Evolutionary conservation across 35 echinoderm and acorn worm species (phyloP), one percentile per base, ranked within the genome.

Genomic region (Acanthaster planci): DNA sequence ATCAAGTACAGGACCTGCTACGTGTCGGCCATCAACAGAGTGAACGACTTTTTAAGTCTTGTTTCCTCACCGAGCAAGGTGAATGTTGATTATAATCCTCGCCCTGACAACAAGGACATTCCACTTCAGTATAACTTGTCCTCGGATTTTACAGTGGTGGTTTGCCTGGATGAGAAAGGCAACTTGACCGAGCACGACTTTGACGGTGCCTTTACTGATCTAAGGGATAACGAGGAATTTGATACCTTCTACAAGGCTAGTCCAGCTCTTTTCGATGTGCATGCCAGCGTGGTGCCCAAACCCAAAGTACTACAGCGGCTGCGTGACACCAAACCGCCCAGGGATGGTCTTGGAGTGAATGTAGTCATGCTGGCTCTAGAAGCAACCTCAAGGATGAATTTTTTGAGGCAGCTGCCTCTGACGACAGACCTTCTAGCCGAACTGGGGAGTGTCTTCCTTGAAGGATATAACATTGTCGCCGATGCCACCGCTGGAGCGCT

Each of bases 391-490:
- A 39, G 78, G 35, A 67, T 92, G 44, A 92, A 92, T 55, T 86
- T 87, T 51, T 36, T 92, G 12, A 78, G 90, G 2, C 72, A 92
- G 29, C 79, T 86, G 58, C 90, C 90, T 29, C 81, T 86, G 39
- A 78, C 90, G 0, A 77, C 80, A 30, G 40, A 82, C 18, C 39
- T 82, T n/a, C 60, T 72, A 1, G 55, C 67, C 23, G 77, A 9
- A 21, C 12, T 92, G 5, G 38, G 50, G 19, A 78, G 84, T 17
- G 64, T 87, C 14, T 23, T 86, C 26, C 47, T 92, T 19, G 86
- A 82, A 18, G 83, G 84, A 9, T 92, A 86, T 51, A 92, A 92
- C 59, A 92, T 92, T 16, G 84, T 92, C 82, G 90, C 76, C 12
- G 90, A 92, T 87, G 84, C 90, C 26, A 92, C 90, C 8, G 55